phyloP scores from a whole-genome alignment of 2,113 vertebrate species.

The Grus americana region DNA sequence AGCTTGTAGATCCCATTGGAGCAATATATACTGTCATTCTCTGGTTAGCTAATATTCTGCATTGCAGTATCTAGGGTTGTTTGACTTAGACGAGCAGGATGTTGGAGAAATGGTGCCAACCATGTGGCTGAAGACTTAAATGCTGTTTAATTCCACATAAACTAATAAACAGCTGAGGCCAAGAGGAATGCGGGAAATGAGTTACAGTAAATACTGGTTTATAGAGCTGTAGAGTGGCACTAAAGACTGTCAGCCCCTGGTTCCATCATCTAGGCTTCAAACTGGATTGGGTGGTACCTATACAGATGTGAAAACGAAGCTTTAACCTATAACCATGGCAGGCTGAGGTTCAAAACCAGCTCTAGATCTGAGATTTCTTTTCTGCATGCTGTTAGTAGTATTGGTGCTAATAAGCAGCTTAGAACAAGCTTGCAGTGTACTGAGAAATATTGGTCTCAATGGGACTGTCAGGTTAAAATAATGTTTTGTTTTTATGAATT shows the following conservation, averaged over 20 bases:
- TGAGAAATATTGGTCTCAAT: background rate
- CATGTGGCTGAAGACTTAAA: background rate
- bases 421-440: background rate
- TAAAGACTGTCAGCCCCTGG: background rate
- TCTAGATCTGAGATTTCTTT: background rate
- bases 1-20: background rate
- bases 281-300: background rate
- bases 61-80: background rate
- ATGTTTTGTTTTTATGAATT: background rate
- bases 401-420: background rate
- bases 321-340: background rate
- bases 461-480: background rate
- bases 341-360: background rate
- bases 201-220: background rate
- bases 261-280: background rate
- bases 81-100: background rate
- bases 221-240: background rate
- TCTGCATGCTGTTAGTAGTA: background rate
- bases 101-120: background rate
- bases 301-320: background rate
- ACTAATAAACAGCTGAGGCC: background rate
- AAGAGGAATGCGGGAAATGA: background rate
- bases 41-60: background rate
- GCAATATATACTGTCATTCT: background rate
- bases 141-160: background rate